Conservation (phyloP, 2,797 vertebrate species). For the Toxotes lorentzi region DNA sequence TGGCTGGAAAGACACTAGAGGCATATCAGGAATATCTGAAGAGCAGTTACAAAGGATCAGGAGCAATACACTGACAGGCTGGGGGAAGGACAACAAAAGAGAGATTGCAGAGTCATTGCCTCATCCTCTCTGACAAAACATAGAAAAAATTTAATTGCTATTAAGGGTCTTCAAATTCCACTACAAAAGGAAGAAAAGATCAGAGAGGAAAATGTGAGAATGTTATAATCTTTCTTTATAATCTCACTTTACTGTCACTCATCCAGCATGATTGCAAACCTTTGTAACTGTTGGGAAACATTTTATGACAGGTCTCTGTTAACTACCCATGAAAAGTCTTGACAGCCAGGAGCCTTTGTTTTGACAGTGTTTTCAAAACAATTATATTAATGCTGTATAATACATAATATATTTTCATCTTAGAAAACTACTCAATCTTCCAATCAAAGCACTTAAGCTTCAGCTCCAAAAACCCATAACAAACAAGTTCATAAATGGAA, state of each 20-base stretch:
- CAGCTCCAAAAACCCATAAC: neutral
- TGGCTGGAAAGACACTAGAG: conserved; percentile 6
- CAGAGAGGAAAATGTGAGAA: conserved; percentile 60
- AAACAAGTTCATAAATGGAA: conserved; percentile 18
- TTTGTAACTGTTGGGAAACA: conserved; percentile 51
- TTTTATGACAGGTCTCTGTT: conserved; percentile 13
- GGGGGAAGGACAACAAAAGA: conserved; percentile 23
- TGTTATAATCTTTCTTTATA: conserved; percentile 43
- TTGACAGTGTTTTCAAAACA: conserved; percentile 8
- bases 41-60: conserved; percentile 25
- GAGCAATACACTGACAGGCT: conserved; percentile 18
- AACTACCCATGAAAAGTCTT: conserved; percentile 14
- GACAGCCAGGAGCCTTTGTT: conserved; percentile 15
- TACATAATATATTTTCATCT: neutral
- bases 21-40: conserved; percentile 21
- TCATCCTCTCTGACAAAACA: conserved; percentile 61
- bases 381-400: neutral
- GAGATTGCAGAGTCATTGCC: conserved; percentile 61
- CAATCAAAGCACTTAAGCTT: neutral
- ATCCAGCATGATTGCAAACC: conserved; percentile 62
- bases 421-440: conserved; percentile 3
- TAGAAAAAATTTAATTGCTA: conserved; percentile 45
- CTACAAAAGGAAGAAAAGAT: conserved; percentile 62
- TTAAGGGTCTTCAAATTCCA: conserved; percentile 54
- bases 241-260: conserved; percentile 55